Evolutionary conservation across 2,797 vertebrate species (phyloP).

Genomic region (Halcyon chelicuti): DNA sequence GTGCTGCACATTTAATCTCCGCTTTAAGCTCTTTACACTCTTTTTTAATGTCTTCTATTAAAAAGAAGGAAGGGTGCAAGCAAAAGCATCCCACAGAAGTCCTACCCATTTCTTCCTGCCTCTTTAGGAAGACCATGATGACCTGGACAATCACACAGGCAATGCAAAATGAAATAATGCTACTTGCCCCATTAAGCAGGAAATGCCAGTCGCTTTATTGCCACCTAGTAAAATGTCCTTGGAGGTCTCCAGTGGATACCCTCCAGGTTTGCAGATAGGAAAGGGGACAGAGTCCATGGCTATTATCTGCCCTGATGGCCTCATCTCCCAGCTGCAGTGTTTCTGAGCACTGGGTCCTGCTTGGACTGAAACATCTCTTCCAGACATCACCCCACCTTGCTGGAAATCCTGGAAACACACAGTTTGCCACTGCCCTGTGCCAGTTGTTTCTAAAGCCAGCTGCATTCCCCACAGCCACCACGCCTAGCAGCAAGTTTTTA

Average conservation of each 20-base stretch:
- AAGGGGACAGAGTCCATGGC: not conserved
- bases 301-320: not conserved
- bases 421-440: not conserved
- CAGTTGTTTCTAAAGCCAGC: not conserved
- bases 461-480: fast-evolving
- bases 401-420: not conserved
- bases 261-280: not conserved
- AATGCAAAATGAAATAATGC: not conserved
- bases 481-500: not conserved
- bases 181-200: not conserved
- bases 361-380: not conserved
- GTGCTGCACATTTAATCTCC: not conserved
- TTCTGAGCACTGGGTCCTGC: not conserved
- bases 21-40: not conserved
- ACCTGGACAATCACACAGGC: not conserved
- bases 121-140: not conserved
- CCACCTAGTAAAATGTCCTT: not conserved
- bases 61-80: not conserved
- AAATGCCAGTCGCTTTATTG: conserved; percentile 2
- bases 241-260: not conserved
- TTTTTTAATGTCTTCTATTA: not conserved
- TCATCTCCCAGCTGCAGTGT: not conserved
- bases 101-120: not conserved
- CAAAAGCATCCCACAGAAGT: conserved; percentile 15
- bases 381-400: not conserved